A percentile compares a stretch with the other conserved stretches of the same genome.
Conservation (phyloP, 1,140 invertebrate species). For the Sinella curviseta region DNA sequence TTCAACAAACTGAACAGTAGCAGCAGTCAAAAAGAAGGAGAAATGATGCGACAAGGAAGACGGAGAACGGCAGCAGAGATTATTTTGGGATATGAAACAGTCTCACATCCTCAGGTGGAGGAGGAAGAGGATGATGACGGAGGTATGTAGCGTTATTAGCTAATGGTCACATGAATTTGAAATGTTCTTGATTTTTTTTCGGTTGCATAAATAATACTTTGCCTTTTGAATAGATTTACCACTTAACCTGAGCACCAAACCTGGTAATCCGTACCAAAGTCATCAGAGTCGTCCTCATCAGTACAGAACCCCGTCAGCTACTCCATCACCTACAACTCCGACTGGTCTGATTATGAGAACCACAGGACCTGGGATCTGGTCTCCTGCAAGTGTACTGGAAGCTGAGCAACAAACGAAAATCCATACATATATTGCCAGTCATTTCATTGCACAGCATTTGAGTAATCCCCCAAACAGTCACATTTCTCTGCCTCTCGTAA, state of each 20-base stretch:
- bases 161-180: too few relatives aligned
- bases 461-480: not conserved
- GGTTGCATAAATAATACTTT: not conserved
- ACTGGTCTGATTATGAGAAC: not conserved
- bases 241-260: constrained; percentile 47
- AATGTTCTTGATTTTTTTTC: not conserved
- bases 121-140: constrained; percentile 14
- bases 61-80: not conserved
- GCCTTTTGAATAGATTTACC: constrained; percentile 39
- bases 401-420: constrained; percentile 43
- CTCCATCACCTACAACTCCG: constrained; percentile 11
- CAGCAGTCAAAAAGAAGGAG: not conserved
- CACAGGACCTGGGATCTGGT: constrained; percentile 44
- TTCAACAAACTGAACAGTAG: not conserved
- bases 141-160: not conserved
- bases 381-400: constrained; percentile 48
- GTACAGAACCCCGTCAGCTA: not conserved
- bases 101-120: not conserved
- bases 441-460: not conserved
- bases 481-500: not conserved
- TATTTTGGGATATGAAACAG: not conserved
- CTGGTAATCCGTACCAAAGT: constrained; percentile 19
- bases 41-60: not conserved
- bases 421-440: constrained; percentile 19
- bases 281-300: not conserved